Conservation (phyloP, 2,888 invertebrate genomes). For the Lamellibrachia satsuma region DNA sequence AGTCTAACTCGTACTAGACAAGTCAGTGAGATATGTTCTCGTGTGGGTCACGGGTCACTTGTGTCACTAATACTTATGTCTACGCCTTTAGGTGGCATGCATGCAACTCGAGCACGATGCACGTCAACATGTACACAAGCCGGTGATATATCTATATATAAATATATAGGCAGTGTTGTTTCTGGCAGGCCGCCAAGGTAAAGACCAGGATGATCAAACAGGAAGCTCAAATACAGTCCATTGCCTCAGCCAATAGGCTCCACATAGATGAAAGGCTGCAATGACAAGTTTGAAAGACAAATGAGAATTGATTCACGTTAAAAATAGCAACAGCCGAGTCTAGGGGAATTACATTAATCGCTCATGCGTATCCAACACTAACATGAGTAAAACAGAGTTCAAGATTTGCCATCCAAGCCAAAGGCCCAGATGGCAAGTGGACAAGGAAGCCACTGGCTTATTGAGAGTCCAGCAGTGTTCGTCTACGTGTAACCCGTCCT, state of each 20-base stretch:
- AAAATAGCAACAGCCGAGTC: neutral
- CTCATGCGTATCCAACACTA: neutral
- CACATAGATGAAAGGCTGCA: neutral
- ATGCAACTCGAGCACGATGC: neutral
- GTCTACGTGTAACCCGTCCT: no score
- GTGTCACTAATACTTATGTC: conserved; percentile 5
- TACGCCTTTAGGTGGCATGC: neutral
- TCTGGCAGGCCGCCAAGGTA: neutral
- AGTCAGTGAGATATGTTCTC: neutral
- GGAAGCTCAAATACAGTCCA: neutral
- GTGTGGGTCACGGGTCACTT: neutral
- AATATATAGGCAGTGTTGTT: neutral
- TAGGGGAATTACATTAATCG: neutral
- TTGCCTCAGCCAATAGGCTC: neutral
- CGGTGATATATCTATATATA: neutral
- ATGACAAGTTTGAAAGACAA: neutral
- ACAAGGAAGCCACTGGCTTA: no score
- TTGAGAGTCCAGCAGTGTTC: no score
- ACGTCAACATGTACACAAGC: neutral
- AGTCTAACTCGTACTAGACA: neutral
- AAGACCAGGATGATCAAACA: neutral
- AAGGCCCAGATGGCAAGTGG: no score
- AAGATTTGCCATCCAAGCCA: neutral
- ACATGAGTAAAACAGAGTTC: neutral
- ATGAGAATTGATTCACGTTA: neutral